phyloP scores from a whole-genome alignment of 1,140 invertebrate species.

The Euura lappo region DNA sequence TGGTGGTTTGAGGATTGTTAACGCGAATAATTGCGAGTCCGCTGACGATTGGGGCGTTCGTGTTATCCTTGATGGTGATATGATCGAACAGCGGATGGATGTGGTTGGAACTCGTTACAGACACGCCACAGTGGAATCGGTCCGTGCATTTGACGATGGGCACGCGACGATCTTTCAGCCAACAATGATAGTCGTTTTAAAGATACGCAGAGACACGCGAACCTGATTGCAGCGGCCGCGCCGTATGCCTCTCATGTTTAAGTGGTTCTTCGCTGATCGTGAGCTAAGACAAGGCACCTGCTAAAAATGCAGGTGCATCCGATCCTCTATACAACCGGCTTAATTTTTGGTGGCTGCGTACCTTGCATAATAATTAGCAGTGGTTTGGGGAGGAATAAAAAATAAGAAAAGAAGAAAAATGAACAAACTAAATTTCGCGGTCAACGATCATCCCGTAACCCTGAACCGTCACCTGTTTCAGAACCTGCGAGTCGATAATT shows the following conservation, averaged over 20 bases:
- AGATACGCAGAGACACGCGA: slow-evolving; percentile 29
- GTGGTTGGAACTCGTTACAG: background rate
- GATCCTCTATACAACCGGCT: slow-evolving; percentile 4
- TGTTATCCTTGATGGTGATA: background rate
- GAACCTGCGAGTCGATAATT: no score
- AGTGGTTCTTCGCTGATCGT: slow-evolving; percentile 1
- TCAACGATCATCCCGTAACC: background rate
- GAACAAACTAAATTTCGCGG: background rate
- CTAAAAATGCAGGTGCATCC: slow-evolving; percentile 36
- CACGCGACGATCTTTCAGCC: slow-evolving; percentile 1
- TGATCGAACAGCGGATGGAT: background rate
- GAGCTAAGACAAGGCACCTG: slow-evolving; percentile 34
- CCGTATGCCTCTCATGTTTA: slow-evolving; percentile 31
- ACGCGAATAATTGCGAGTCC: background rate
- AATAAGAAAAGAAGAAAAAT: background rate
- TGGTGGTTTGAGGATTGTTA: background rate
- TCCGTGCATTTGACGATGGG: background rate
- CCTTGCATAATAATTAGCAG: slow-evolving; percentile 38
- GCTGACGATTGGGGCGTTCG: background rate
- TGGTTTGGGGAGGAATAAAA: background rate
- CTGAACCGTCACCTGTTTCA: background rate
- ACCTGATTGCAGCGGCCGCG: slow-evolving; percentile 17
- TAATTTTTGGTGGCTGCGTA: slow-evolving; percentile 42
- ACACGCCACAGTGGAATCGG: background rate
- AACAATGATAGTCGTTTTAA: background rate